phyloP scores from a whole-genome alignment of 1,140 invertebrate species.

The Drosophila novamexicana region DNA sequence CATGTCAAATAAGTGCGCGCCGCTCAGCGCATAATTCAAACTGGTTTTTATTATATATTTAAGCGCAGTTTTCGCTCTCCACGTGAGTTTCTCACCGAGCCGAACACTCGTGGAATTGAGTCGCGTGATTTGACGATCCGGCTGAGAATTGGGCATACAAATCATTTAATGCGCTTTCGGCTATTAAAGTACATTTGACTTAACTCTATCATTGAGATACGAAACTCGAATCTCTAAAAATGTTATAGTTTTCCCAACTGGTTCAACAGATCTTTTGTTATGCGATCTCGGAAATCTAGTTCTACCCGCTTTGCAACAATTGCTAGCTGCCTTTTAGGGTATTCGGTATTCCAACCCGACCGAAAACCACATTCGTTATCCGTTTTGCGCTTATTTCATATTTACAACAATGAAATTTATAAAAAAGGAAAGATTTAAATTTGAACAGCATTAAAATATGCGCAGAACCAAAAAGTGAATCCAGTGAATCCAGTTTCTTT shows the following conservation, averaged over 20 bases:
- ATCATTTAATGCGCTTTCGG: conserved; percentile 11
- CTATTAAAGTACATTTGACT: background rate
- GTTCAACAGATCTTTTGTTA: conserved; percentile 4
- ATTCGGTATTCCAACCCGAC: background rate
- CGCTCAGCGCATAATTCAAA: conserved; percentile 62
- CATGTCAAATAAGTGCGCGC: conserved; percentile 62
- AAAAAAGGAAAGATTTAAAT: conserved; percentile 58
- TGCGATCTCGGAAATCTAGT: background rate
- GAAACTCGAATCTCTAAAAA: background rate
- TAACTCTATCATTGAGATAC: background rate
- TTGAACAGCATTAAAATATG: conserved; percentile 37
- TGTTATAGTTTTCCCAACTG: background rate
- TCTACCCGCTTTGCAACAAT: conserved; percentile 23
- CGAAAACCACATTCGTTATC: conserved; percentile 5
- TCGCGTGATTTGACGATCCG: conserved; percentile 27
- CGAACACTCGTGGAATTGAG: background rate
- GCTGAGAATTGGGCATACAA: conserved; percentile 13
- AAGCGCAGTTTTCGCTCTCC: conserved; percentile 28
- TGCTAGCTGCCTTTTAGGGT: conserved; percentile 6
- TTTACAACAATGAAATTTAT: conserved; percentile 47
- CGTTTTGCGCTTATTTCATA: conserved; percentile 16
- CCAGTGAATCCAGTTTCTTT: conserved; percentile 61
- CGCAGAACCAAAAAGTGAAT: conserved; percentile 29
- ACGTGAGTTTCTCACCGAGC: conserved; percentile 30
- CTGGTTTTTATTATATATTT: conserved; percentile 58